phyloP scores from a whole-genome alignment of 1,140 invertebrate genomes.

The Gonatopus flavifemur region DNA sequence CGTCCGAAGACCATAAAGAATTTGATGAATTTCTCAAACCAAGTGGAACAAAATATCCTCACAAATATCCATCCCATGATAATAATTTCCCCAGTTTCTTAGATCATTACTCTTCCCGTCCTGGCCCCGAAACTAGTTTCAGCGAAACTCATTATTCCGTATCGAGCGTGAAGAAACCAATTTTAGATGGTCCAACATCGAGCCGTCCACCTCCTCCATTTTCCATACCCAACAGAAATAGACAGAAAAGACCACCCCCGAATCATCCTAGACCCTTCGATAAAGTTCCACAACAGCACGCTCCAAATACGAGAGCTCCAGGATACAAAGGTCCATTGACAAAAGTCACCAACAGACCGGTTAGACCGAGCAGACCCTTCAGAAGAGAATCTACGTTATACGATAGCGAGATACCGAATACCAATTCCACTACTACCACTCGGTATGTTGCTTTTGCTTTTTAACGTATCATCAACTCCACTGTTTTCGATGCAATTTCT shows the following conservation, averaged over 20 bases:
- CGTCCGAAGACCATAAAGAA: slow-evolving; percentile 34
- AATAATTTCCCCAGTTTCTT: no score
- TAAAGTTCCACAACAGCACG: slow-evolving; percentile 54
- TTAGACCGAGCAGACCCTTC: slow-evolving; percentile 43
- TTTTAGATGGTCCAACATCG: slow-evolving; percentile 27
- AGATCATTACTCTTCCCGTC: no score
- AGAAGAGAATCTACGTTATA: slow-evolving; percentile 48
- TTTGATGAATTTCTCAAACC: slow-evolving; percentile 23
- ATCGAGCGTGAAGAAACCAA: slow-evolving; percentile 38
- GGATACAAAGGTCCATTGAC: slow-evolving; percentile 48
- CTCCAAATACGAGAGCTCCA: slow-evolving; percentile 53
- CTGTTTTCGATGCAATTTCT: neutral
- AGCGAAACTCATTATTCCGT: no score
- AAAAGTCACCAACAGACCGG: slow-evolving; percentile 29
- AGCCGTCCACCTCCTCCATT: slow-evolving; percentile 31
- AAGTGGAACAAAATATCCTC: no score
- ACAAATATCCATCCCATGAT: no score
- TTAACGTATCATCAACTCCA: neutral
- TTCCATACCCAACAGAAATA: slow-evolving; percentile 23
- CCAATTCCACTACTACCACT: slow-evolving; percentile 10
- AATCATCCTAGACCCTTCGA: slow-evolving; percentile 42
- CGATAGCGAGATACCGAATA: slow-evolving; percentile 9
- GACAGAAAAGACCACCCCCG: slow-evolving; percentile 40
- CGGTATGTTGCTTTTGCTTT: neutral
- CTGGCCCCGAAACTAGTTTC: no score